Evolutionary conservation across 2,888 invertebrate genomes (phyloP), one percentile per base, ranked within the genome.

Genomic region (Acanthosepion esculentum): DNA sequence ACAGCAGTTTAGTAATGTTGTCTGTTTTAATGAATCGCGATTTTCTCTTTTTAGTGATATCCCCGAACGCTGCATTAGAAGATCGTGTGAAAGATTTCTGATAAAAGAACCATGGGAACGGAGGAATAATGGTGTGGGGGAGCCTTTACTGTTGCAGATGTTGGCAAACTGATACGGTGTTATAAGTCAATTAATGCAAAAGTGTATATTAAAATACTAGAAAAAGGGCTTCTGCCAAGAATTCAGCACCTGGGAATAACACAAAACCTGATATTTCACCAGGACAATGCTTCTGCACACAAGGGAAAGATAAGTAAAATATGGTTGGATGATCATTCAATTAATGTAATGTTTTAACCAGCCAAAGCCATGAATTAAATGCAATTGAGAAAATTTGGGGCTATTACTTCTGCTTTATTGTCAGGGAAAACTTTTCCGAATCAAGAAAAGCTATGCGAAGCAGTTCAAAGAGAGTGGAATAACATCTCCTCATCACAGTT

Each of bases 201-300:
- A 91, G 20, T 0, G 23, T 10, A n/a, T 10, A 91, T 10, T 18
- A 20, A 91, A 20, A 10, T 91, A 18, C 91, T 91, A 12, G 18
- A 10, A 91, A 91, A 20, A 18, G 23, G 12, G 12, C 15, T 18
- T 20, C 41, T 41, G 41, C 41, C 41, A 41, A 41, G 41, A 41
- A 41, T 41, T 41, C 41, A 41, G 41, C 41, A 91, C 12, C 12
- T 91, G 18, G 23, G 12, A 91, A 91, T 91, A 20, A 3, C 91
- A 91, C 18, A 91, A 91, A 91, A 18, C 12, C 10, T 91, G 23
- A 91, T 91, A 91, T 91, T 91, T 91, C 91, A 91, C 0, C 12
- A 10, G 91, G 91, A 91, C 23, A 91, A 91, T 91, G 91, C 91
- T 91, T 64, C 91, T 48, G 78, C 94, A 94, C 91, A 94, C 64